phyloP scores from a whole-genome alignment of 1,140 invertebrate species.

The Psilanteris sp. region DNA sequence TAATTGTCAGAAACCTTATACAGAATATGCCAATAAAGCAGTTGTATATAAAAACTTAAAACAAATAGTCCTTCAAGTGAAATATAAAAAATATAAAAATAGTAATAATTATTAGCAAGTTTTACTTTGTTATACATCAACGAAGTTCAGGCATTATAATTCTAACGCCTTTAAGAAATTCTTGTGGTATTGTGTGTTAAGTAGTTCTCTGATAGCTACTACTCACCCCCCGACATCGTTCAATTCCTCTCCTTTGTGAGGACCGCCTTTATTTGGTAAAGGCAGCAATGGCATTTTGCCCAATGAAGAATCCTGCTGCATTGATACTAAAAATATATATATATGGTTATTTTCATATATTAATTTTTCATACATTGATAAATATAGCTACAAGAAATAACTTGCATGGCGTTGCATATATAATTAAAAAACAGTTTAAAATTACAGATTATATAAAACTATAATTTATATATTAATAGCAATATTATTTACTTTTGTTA shows the following conservation, averaged over 20 bases:
- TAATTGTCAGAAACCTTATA: not conserved
- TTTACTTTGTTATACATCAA: constrained; percentile 60
- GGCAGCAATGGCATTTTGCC: constrained; percentile 70
- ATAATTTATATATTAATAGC: too few relatives aligned
- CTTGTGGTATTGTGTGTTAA: constrained; percentile 57
- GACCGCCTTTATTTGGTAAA: constrained; percentile 72
- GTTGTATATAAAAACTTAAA: not conserved
- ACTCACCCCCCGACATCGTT: constrained; percentile 82
- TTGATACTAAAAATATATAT: constrained; percentile 37
- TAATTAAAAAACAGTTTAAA: too few relatives aligned
- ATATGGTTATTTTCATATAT: too few relatives aligned
- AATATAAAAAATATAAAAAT: constrained; percentile 61
- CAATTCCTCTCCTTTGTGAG: constrained; percentile 78
- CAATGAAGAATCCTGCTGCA: constrained; percentile 55
- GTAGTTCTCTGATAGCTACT: constrained; percentile 50
- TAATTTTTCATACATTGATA: too few relatives aligned
- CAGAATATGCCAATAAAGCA: not conserved
- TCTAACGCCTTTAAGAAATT: constrained; percentile 60
- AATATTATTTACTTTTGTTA: too few relatives aligned
- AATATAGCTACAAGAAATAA: too few relatives aligned
- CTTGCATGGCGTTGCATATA: not conserved
- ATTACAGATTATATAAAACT: too few relatives aligned
- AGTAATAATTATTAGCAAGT: constrained; percentile 69
- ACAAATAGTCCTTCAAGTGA: constrained; percentile 1
- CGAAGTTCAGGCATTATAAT: constrained; percentile 65